These are phyloP conservation scores for Pelosia muscerda DNA, from an alignment of 2,888 invertebrate species.

Conservation along the genomic window DNA sequence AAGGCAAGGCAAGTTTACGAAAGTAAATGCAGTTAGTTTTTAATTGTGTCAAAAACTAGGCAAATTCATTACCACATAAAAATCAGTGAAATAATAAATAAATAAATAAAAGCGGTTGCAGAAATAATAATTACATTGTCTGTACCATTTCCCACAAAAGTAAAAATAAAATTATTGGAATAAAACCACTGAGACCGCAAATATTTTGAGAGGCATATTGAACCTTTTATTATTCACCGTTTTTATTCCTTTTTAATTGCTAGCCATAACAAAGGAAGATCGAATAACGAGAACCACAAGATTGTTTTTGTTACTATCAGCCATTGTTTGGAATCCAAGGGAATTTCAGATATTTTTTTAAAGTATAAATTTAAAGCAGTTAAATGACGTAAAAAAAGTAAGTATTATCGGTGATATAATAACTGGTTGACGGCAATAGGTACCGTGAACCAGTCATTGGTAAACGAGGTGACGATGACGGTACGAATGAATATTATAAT, in stretches of 20 bases:
- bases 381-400: not conserved
- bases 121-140: not conserved
- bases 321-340: conserved; percentile 40
- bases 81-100: not conserved
- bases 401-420: not conserved
- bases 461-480: too few species aligned
- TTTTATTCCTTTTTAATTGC: conserved; percentile 74
- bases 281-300: conserved; percentile 67
- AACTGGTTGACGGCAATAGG: too few species aligned
- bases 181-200: conserved; percentile 35
- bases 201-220: conserved; percentile 52
- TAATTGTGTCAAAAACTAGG: too few species aligned
- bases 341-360: conserved; percentile 15
- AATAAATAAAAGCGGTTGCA: not conserved
- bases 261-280: conserved; percentile 70
- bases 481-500: too few species aligned
- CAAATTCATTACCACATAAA: too few species aligned
- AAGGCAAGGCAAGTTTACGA: too few species aligned
- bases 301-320: conserved; percentile 20
- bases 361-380: not conserved
- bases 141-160: not conserved
- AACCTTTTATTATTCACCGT: conserved; percentile 60
- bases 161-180: conserved; percentile 20
- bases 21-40: too few species aligned
- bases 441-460: not conserved